phyloP scores from a whole-genome alignment of 2,797 vertebrate genomes.

The Monodelphis domestica region DNA sequence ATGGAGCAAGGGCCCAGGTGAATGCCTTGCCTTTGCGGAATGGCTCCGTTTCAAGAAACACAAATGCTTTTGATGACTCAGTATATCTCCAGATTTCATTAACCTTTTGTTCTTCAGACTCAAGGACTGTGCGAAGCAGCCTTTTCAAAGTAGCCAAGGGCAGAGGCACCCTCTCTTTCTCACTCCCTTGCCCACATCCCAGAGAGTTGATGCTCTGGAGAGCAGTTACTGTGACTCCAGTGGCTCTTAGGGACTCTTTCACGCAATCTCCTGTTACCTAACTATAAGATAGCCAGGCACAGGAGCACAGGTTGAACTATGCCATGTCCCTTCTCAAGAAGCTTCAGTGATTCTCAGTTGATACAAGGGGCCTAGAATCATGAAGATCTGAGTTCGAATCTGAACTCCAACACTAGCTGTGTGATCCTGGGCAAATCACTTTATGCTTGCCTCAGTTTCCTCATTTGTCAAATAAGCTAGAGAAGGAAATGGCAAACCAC shows the following conservation, averaged over 20 bases:
- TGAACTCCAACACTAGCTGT: too few species aligned
- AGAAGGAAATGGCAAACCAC: too few species aligned
- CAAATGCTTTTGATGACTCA: slow-evolving; percentile 53
- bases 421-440: too few species aligned
- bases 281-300: neutral
- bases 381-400: too few species aligned
- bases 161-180: neutral
- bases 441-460: too few species aligned
- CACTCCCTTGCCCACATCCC: neutral
- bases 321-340: neutral
- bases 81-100: slow-evolving; percentile 35
- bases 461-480: too few species aligned
- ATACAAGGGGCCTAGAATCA: neutral
- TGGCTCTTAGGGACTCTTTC: neutral
- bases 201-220: neutral
- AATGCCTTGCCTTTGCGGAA: slow-evolving; percentile 46
- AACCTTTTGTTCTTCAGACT: slow-evolving; percentile 33
- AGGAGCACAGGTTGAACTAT: neutral
- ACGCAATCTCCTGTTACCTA: neutral
- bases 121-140: neutral
- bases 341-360: neutral
- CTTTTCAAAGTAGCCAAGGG: neutral
- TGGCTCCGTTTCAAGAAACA: slow-evolving; percentile 9
- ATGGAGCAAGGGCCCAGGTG: slow-evolving; percentile 22
- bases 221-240: neutral